Conservation (phyloP, 2,888 invertebrate species). For the Frankliniella intonsa region DNA sequence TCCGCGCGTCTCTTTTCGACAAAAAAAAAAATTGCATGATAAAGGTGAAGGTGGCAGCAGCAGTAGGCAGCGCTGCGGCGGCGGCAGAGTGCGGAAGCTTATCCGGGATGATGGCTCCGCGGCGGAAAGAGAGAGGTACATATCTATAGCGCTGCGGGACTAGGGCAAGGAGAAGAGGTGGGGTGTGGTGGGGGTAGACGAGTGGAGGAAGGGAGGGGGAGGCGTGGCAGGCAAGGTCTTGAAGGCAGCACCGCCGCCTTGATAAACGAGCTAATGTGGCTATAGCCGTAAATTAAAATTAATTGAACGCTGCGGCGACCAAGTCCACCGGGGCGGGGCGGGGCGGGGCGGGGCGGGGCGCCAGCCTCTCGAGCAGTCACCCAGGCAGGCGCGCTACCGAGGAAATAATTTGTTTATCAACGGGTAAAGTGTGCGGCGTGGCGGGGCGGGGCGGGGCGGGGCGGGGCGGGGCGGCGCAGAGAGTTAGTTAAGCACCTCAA, state of each 20-base stretch:
- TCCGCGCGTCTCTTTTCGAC: too few relatives aligned
- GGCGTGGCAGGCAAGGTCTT: neutral
- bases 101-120: neutral
- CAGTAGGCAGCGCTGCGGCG: too few relatives aligned
- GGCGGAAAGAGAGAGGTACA: neutral
- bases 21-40: neutral
- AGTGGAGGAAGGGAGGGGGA: neutral
- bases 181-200: neutral
- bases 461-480: too few relatives aligned
- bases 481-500: too few relatives aligned
- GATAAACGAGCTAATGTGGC: neutral
- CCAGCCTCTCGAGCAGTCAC: too few relatives aligned
- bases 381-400: too few relatives aligned
- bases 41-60: neutral
- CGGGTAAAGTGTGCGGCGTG: too few relatives aligned
- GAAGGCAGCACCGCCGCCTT: neutral
- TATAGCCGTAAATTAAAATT: conserved; percentile 12
- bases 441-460: too few relatives aligned
- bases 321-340: too few relatives aligned
- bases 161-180: neutral
- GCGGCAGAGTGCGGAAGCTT: neutral
- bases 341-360: too few relatives aligned
- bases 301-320: neutral
- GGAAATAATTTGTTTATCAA: too few relatives aligned
- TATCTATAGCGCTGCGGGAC: neutral